Conservation (phyloP, 1,140 invertebrate genomes). For the Berghia stephanieae region DNA sequence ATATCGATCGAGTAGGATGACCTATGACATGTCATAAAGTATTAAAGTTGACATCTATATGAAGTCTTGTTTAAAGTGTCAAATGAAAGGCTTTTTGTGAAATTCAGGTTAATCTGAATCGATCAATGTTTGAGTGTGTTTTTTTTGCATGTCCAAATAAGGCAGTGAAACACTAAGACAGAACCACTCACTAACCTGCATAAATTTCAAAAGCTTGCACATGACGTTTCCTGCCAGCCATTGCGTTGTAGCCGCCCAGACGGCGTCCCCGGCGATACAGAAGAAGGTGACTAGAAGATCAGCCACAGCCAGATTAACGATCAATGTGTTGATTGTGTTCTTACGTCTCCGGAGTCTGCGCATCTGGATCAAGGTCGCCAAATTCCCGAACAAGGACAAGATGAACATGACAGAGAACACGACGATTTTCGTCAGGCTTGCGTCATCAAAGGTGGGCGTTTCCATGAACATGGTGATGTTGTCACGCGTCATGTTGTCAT, state of each 20-base stretch:
- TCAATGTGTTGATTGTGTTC: constrained; percentile 80
- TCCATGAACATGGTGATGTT: not conserved
- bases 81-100: too few species aligned
- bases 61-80: too few species aligned
- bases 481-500: not conserved
- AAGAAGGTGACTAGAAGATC: constrained; percentile 83
- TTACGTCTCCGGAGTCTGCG: constrained; percentile 69
- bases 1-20: too few species aligned
- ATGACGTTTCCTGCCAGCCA: constrained; percentile 81
- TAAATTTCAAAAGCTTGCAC: constrained; percentile 84
- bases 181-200: constrained; percentile 70
- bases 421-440: constrained; percentile 72
- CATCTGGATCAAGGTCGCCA: constrained; percentile 80
- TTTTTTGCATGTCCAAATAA: too few species aligned
- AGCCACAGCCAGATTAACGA: constrained; percentile 75
- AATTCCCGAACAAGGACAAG: constrained; percentile 78
- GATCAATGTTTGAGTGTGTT: too few species aligned
- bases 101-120: too few species aligned
- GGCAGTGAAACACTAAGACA: too few species aligned
- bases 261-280: constrained; percentile 80
- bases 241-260: constrained; percentile 81
- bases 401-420: constrained; percentile 76
- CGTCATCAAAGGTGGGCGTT: constrained; percentile 42
- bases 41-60: too few species aligned
- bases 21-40: too few species aligned